Percentiles rank a stretch among this genome's conserved stretches.
phyloP scores from a whole-genome alignment of 1,140 invertebrate species.

The Telenomus remus region DNA sequence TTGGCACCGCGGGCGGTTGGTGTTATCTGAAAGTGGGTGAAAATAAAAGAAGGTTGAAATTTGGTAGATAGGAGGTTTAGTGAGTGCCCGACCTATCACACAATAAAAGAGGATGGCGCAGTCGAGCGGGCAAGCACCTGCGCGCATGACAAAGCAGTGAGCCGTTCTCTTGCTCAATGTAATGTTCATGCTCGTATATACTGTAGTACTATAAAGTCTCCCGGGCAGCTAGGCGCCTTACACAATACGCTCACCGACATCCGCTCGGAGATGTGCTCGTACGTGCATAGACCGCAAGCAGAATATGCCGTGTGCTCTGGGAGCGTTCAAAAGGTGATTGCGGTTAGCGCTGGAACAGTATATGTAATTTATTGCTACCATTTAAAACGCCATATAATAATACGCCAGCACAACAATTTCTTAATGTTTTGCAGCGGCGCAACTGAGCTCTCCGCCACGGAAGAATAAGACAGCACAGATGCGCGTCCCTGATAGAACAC shows the following conservation, averaged over 20 bases:
- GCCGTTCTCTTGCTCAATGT: conserved; percentile 57
- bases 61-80: conserved; percentile 18
- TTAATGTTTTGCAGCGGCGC: conserved; percentile 62
- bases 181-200: conserved; percentile 51
- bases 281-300: conserved; percentile 39
- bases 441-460: conserved; percentile 46
- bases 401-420: conserved; percentile 67
- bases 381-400: conserved; percentile 72
- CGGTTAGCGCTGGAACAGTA: conserved; percentile 64
- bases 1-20: not conserved
- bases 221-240: conserved; percentile 55
- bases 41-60: conserved; percentile 4
- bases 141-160: conserved; percentile 60
- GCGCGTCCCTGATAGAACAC: conserved; percentile 48
- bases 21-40: not conserved
- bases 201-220: conserved; percentile 54
- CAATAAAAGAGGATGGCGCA: conserved; percentile 51
- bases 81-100: conserved; percentile 45
- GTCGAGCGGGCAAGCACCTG: conserved; percentile 41
- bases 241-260: conserved; percentile 51
- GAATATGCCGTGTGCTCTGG: conserved; percentile 53
- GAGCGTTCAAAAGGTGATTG: conserved; percentile 66
- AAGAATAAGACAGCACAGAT: conserved; percentile 59
- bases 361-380: conserved; percentile 71
- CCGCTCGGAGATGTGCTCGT: conserved; percentile 36